Base-by-base conservation (phyloP, 2,888 invertebrate species). In the Lycia hirtaria region DNA sequence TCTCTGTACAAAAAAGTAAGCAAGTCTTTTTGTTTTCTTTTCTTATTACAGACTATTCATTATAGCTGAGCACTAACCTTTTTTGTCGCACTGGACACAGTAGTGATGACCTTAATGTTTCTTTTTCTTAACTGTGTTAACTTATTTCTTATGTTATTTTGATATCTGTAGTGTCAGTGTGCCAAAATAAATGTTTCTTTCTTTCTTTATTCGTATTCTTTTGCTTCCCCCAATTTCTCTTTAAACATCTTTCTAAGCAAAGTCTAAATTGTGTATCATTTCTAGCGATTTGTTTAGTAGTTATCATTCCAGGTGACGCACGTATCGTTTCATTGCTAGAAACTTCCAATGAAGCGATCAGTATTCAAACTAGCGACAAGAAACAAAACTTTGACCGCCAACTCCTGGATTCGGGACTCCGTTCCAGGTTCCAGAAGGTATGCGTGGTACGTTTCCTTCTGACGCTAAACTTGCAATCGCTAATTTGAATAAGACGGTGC, bases 401-500 rank as follows among this genome's bases (percentile, higher is more conserved):
- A 76, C 68, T 72, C 67, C 66, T 73, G 62, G 41, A 40, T 48
- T 35, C 37, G 47, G 55, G 49, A 30, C 15, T 44, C 35, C 12
- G 24, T 48, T 35, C 37, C 41, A 49, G 49, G 24, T 12, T 44
- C 35, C 12, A 17, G 30, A 33, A 43, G 72, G 71, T 68, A 68
- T n/a, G n/a, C 64, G 22, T 38, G 63, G 67, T 67, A 69, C 69
- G 71, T 74, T 73, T 75, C 73, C 75, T 72, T 69, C 67, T 70
- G 60, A 67, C 66, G 54, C 70, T 70, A 71, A 78, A 77, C 76
- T 75, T 64, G 61, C 67, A 67, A 71, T 72, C 71, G 68, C 74
- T 75, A 76, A 82, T 82, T 82, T 81, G 75, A 80, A 80, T 82
- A 76, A 72, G 65, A 64, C 68, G 62, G 67, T 75, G 78, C 78